Evolutionary conservation across 2,113 vertebrate genomes (phyloP), one percentile per base, ranked within the genome.

Genomic region (Xenopus borealis): DNA sequence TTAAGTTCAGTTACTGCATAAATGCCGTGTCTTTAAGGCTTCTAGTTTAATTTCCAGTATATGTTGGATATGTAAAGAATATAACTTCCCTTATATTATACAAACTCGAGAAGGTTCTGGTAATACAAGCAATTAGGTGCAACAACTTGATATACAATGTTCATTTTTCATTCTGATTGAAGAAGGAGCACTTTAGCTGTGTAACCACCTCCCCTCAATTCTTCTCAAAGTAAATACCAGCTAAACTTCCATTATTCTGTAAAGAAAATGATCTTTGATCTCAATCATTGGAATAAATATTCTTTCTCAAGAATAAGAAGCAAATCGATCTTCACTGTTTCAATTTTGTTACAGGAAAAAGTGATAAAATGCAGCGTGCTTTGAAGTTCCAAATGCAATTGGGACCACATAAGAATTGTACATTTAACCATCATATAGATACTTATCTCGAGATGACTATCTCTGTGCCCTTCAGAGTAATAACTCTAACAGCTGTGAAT

Each of bases 201-300:
- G 59, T 55, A 76, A 69, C 66, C 58, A 76, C 73, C 66, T 76
- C 73, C 66, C 73, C 66, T 55, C 66, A 3, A 76, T 76, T 76
- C 72, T 76, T 59, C 47, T 46, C 17, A 75, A 76, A 76, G 59
- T 68, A 76, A 75, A 75, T 75, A 75, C 57, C 46, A 59, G 65
- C 55, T 68, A 79, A 86, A 78, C 81, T 79, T 82, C 75, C 63
- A 79, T 86, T 80, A 86, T 85, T 87, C 86, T 85, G 81, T 85
- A 82, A 84, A 84, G 77, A 87, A 86, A 85, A 86, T 86, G 5
- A 78, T 79, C 84, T 88, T 87, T 8, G 3, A 86, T 86, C 79
- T 57, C 76, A 20, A 78, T 74, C 53, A 72, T 78, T 80, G 82
- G 76, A 78, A 59, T 80, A 79, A 83, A 84, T 77, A 83, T 87